Conservation (phyloP, 2,888 invertebrate species). For the Agriopis aurantiaria region DNA sequence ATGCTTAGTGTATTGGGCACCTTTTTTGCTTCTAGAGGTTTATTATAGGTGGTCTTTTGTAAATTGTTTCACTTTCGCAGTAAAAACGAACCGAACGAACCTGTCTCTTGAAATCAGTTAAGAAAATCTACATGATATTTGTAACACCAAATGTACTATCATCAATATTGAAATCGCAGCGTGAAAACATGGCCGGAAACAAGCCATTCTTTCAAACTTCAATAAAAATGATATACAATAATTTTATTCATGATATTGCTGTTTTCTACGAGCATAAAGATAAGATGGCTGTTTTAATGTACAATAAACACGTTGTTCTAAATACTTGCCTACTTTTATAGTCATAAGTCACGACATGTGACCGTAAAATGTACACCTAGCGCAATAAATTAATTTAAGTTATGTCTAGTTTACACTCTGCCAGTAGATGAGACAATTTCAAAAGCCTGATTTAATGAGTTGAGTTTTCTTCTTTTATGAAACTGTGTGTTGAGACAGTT, state of each 20-base stretch:
- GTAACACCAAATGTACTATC: constrained; percentile 20
- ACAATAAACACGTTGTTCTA: constrained; percentile 80
- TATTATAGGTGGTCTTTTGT: too few species aligned
- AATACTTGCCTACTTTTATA: constrained; percentile 70
- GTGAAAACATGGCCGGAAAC: constrained; percentile 40
- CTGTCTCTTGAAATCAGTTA: too few species aligned
- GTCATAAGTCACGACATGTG: constrained; percentile 77
- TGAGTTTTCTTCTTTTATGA: not conserved
- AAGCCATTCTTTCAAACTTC: constrained; percentile 39
- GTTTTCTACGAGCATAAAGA: constrained; percentile 58
- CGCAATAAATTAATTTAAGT: constrained; percentile 69
- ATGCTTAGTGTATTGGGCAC: too few species aligned
- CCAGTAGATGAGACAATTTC: not conserved
- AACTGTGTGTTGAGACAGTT: too few species aligned
- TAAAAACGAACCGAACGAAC: too few species aligned
- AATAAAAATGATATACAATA: constrained; percentile 63
- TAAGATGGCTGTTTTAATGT: constrained; percentile 67
- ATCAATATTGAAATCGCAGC: constrained; percentile 37
- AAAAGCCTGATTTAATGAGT: not conserved
- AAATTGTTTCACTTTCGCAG: too few species aligned
- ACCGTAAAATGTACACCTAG: constrained; percentile 67
- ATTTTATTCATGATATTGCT: constrained; percentile 64
- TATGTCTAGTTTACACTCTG: constrained; percentile 37
- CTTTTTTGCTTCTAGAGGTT: too few species aligned
- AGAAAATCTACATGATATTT: not conserved